phyloP scores from a whole-genome alignment of 2,888 invertebrate genomes.

The Pheosia gnoma region DNA sequence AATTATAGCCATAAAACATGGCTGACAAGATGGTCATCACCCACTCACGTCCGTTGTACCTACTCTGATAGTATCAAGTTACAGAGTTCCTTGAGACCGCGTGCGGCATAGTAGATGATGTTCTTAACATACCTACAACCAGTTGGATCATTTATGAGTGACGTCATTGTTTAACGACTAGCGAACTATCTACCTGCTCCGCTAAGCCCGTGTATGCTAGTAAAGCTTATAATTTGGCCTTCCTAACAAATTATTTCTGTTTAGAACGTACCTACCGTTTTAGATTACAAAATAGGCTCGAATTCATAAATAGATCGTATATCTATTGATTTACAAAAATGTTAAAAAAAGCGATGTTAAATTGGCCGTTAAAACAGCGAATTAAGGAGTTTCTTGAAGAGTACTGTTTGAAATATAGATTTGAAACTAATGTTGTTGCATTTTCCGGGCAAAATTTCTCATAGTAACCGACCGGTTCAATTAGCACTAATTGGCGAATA shows the following conservation, averaged over 20 bases:
- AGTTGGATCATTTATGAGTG: not conserved
- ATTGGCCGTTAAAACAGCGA: too few species aligned
- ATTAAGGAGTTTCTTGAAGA: too few species aligned
- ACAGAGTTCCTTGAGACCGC: not conserved
- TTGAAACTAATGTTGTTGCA: too few species aligned
- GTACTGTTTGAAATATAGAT: too few species aligned
- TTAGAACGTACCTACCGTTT: too few species aligned
- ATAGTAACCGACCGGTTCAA: not conserved
- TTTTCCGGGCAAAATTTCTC: not conserved
- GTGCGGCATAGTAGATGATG: not conserved
- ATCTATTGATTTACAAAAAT: too few species aligned
- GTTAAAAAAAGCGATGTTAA: too few species aligned
- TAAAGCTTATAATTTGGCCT: too few species aligned
- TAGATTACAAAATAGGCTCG: too few species aligned
- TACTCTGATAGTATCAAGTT: not conserved
- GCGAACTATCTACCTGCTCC: not conserved
- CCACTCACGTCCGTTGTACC: not conserved
- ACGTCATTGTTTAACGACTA: not conserved
- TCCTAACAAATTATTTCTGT: too few species aligned
- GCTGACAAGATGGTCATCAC: not conserved
- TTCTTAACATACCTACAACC: not conserved
- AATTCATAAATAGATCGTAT: too few species aligned
- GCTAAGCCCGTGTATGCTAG: not conserved
- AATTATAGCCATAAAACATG: not conserved
- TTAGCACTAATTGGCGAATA: not conserved